Percentiles rank a stretch among this genome's conserved stretches.
phyloP scores from a whole-genome alignment of 2,888 invertebrate genomes.

The Drosophila bunnanda region DNA sequence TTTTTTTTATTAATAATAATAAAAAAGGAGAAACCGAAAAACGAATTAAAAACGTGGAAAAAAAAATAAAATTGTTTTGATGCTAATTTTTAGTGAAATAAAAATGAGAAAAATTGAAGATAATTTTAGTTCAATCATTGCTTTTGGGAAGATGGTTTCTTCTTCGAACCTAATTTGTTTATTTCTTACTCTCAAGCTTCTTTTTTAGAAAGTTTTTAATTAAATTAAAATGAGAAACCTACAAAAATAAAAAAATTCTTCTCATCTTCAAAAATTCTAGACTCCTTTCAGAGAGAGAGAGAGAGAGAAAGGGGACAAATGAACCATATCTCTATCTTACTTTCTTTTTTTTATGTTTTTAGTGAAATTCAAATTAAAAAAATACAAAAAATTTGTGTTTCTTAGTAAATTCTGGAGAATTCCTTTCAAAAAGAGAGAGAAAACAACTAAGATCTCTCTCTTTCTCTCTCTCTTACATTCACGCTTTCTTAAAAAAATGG shows the following conservation, averaged over 20 bases:
- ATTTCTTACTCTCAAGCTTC: neutral
- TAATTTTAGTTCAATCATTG: neutral
- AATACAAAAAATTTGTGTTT: no score
- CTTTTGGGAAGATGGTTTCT: neutral
- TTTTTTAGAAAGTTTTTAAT: neutral
- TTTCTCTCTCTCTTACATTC: neutral
- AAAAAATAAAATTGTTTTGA: slow-evolving; percentile 57
- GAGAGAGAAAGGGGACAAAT: no score
- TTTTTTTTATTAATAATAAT: slow-evolving; percentile 37
- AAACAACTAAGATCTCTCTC: neutral
- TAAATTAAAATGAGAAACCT: neutral
- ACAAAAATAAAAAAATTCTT: neutral
- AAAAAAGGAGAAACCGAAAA: slow-evolving; percentile 44
- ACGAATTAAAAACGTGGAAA: slow-evolving; percentile 34
- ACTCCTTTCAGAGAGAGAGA: neutral
- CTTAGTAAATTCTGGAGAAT: no score
- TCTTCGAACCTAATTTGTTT: neutral
- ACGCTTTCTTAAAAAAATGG: neutral
- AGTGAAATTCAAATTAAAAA: no score
- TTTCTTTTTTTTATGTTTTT: no score
- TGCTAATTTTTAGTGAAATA: slow-evolving; percentile 74
- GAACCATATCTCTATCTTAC: no score
- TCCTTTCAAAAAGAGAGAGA: neutral
- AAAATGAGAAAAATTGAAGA: slow-evolving; percentile 31
- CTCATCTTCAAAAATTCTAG: neutral